Conservation (phyloP, 2,888 invertebrate genomes). For the Agapetus fuscipes region DNA sequence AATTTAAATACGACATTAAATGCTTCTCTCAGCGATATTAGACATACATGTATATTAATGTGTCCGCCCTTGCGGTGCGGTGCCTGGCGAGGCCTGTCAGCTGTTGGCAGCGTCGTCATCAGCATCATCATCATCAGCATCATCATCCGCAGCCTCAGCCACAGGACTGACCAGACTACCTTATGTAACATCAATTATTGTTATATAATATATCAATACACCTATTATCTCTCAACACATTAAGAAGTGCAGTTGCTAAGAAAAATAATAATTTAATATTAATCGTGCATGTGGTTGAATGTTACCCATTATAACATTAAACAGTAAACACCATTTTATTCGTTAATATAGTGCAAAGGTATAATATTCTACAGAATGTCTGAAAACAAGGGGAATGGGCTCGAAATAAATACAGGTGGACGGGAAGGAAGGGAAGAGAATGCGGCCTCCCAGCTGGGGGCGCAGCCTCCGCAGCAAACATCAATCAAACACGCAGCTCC, state of each 20-base stretch:
- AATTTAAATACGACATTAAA: conserved; percentile 19
- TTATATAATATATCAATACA: conserved; percentile 22
- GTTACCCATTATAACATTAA: conserved; percentile 20
- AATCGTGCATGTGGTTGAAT: conserved; percentile 20
- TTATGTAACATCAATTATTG: conserved; percentile 21
- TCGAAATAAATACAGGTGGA: conserved; percentile 5
- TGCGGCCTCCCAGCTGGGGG: no score
- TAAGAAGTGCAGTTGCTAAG: conserved; percentile 22
- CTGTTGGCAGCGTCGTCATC: no score
- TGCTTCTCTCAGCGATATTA: conserved; percentile 19
- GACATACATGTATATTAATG: conserved; percentile 16
- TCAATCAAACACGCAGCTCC: no score
- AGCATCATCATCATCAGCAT: no score
- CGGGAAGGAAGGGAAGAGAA: conserved; percentile 5
- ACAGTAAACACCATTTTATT: conserved; percentile 18
- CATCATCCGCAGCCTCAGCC: no score
- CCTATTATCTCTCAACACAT: conserved; percentile 21
- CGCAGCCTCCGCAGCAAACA: no score
- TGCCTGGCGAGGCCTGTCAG: no score
- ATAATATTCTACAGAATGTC: conserved; percentile 12
- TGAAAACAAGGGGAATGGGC: neutral
- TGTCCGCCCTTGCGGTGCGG: conserved; percentile 14
- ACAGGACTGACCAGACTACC: conserved; percentile 9
- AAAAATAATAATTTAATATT: conserved; percentile 20
- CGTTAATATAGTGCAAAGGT: conserved; percentile 16